Evolutionary conservation across 2,797 vertebrate genomes (phyloP).

Genomic region (Mycteria americana): DNA sequence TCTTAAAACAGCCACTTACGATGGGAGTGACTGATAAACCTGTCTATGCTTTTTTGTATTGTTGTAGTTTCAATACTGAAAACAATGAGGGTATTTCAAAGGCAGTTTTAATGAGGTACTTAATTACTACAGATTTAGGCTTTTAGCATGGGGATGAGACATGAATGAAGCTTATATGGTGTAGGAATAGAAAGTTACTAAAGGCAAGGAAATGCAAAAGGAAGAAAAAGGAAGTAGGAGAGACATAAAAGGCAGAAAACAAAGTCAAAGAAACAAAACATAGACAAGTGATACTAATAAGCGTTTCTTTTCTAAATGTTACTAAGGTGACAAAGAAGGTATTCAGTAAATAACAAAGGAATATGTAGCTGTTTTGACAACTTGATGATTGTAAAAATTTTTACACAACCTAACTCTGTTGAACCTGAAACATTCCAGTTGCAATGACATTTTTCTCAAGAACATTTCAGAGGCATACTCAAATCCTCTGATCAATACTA

Average conservation of each 20-base stretch:
- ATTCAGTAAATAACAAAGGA: background rate
- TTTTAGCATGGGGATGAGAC: background rate
- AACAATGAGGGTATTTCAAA: background rate
- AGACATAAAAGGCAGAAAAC: background rate
- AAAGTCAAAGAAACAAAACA: background rate
- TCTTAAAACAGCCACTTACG: background rate
- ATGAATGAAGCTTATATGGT: background rate
- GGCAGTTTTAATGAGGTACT: background rate
- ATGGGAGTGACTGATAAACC: background rate
- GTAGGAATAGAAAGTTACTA: background rate
- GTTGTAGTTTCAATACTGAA: background rate
- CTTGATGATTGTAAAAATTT: background rate
- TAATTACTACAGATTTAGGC: background rate
- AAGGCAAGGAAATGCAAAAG: background rate
- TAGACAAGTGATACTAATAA: background rate
- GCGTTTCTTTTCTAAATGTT: background rate
- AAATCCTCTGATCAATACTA: background rate
- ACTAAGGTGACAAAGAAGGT: background rate
- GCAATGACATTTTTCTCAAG: background rate
- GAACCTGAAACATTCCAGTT: background rate
- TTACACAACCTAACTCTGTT: background rate
- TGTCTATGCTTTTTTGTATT: background rate
- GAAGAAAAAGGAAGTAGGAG: background rate
- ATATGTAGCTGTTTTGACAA: background rate
- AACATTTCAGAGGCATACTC: background rate